Evolutionary conservation across 2,113 vertebrate genomes (phyloP).

Genomic region (Poeciliopsis occidentalis): DNA sequence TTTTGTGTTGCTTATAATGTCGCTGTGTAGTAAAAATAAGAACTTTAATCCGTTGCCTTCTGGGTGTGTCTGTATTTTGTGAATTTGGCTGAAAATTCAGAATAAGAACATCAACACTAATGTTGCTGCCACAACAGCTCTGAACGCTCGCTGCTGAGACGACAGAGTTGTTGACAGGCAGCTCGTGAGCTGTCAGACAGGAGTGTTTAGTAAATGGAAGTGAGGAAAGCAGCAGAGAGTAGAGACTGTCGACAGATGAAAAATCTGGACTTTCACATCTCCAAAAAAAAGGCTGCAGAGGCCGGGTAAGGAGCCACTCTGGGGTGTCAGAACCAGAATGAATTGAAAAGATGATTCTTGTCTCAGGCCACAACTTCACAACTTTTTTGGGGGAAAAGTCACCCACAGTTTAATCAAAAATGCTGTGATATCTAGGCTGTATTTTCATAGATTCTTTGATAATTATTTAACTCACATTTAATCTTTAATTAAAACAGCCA

Average conservation of each 20-base stretch:
- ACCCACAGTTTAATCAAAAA: too few species aligned
- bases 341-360: too few species aligned
- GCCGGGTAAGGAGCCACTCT: not conserved
- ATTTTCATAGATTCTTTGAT: too few species aligned
- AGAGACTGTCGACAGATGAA: not conserved
- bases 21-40: not conserved
- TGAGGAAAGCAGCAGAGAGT: not conserved
- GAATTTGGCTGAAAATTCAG: not conserved
- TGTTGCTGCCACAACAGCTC: not conserved
- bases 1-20: not conserved
- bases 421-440: too few species aligned
- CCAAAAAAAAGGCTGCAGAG: not conserved
- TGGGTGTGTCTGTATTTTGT: not conserved
- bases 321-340: too few species aligned
- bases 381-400: too few species aligned
- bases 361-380: too few species aligned
- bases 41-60: too few species aligned
- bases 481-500: too few species aligned
- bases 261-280: not conserved
- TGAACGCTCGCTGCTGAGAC: slow-evolving; percentile 8
- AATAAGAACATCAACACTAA: not conserved
- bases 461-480: too few species aligned
- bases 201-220: slow-evolving; percentile 37
- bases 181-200: slow-evolving; percentile 22
- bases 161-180: slow-evolving; percentile 6